Conservation (phyloP, 2,888 invertebrate genomes). For the Gastracanthus pulcherrimus region DNA sequence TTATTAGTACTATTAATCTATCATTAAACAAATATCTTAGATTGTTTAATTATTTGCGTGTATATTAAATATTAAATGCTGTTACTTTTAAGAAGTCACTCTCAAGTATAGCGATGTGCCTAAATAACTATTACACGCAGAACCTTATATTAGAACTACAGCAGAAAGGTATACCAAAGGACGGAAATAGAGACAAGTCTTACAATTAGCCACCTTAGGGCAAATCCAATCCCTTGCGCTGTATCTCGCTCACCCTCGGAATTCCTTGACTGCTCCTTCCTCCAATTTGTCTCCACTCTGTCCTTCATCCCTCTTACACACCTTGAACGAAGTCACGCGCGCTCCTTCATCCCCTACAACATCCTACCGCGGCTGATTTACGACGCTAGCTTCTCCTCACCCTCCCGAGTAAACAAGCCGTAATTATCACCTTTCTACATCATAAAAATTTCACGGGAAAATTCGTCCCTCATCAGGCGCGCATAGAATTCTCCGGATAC, state of each 20-base stretch:
- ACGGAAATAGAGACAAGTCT: slow-evolving; percentile 11
- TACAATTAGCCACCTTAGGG: slow-evolving; percentile 28
- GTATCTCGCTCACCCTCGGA: background rate
- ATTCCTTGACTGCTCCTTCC: background rate
- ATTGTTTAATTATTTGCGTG: no score
- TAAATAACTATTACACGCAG: background rate
- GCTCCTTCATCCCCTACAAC: background rate
- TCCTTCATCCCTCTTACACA: background rate
- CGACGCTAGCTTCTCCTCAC: background rate
- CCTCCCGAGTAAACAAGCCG: background rate
- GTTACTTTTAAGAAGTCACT: no score
- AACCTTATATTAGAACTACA: background rate
- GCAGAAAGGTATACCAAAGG: background rate
- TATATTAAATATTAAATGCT: no score
- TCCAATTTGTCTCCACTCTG: slow-evolving; percentile 34
- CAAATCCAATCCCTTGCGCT: slow-evolving; percentile 17
- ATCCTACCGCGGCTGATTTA: slow-evolving; percentile 32
- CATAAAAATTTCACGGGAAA: slow-evolving; percentile 21
- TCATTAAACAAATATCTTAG: no score
- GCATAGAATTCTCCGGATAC: background rate
- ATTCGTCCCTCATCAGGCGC: background rate
- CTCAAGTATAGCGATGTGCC: no score
- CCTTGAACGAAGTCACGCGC: slow-evolving; percentile 10
- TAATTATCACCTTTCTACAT: slow-evolving; percentile 6
- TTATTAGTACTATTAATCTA: no score